Percentiles rank a stretch among this genome's conserved stretches.
Evolutionary conservation across 2,797 vertebrate species (phyloP).

Genomic region (Spinibarbus caldwelli): DNA sequence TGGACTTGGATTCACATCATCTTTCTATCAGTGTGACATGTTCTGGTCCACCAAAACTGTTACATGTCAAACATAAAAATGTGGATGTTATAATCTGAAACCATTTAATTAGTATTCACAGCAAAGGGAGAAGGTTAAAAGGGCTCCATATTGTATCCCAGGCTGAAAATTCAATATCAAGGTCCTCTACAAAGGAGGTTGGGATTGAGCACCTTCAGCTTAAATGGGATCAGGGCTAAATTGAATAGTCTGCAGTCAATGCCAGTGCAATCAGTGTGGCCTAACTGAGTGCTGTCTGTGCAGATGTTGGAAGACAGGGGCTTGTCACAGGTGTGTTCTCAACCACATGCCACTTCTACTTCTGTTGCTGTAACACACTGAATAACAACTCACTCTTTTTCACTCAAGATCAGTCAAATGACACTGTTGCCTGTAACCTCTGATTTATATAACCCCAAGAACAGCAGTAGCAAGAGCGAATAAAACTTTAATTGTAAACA

Average conservation of each 20-base stretch:
- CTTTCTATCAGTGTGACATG: constrained; percentile 9
- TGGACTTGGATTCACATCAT: not conserved
- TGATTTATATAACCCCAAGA: constrained; percentile 45
- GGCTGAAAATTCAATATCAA: constrained; percentile 58
- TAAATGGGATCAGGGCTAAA: constrained; percentile 60
- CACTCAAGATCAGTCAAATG: constrained; percentile 38
- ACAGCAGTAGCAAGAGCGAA: constrained; percentile 22
- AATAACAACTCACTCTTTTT: constrained; percentile 14
- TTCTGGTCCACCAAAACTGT: constrained; percentile 19
- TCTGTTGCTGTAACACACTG: not conserved
- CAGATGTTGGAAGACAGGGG: not conserved
- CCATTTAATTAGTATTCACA: constrained; percentile 53
- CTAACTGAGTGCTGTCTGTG: constrained; percentile 37
- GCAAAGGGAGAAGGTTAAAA: constrained; percentile 42
- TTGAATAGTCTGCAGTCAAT: constrained; percentile 53
- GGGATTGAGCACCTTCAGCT: constrained; percentile 46
- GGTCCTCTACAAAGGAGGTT: constrained; percentile 48
- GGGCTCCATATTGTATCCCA: constrained; percentile 46
- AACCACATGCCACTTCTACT: constrained; percentile 13
- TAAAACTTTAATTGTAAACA: constrained; percentile 51
- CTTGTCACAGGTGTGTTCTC: constrained; percentile 1
- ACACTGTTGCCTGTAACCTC: constrained; percentile 27
- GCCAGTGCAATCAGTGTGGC: constrained; percentile 52
- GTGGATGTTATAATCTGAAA: constrained; percentile 26
- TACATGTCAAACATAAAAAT: constrained; percentile 7